Conservation (phyloP, 2,888 invertebrate species). For the Nemotelus pantherinus region DNA sequence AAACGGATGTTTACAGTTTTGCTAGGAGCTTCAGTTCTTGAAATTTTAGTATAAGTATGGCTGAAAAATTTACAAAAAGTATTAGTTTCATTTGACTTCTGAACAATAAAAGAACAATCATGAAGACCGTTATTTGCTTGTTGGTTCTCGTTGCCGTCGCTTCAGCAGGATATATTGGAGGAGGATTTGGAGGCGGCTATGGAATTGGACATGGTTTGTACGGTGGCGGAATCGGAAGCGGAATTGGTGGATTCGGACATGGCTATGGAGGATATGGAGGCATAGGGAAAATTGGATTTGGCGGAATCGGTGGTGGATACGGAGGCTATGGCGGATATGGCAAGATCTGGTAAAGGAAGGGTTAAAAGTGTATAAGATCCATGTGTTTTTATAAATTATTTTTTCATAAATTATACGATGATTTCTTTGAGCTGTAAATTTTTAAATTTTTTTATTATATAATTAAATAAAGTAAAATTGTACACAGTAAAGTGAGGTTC, state of each 20-base stretch:
- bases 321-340: conserved; percentile 5
- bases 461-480: too few species aligned
- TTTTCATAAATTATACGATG: too few species aligned
- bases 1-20: too few species aligned
- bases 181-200: neutral
- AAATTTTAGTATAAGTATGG: conserved; percentile 3
- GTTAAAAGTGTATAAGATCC: too few species aligned
- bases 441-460: too few species aligned
- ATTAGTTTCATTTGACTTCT: neutral
- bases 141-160: neutral
- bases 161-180: conserved; percentile 14
- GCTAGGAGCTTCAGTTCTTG: neutral
- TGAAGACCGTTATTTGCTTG: conserved; percentile 5
- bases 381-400: too few species aligned
- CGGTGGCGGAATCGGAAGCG: too few species aligned
- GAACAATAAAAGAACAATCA: neutral
- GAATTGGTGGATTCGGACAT: neutral
- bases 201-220: too few species aligned
- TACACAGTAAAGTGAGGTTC: too few species aligned
- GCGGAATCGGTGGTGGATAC: conserved; percentile 1
- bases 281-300: neutral
- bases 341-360: too few species aligned
- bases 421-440: too few species aligned
- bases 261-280: conserved; percentile 6
- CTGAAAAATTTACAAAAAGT: neutral